Evolutionary conservation across 2,888 invertebrate species (phyloP), one percentile per base, ranked within the genome.

Genomic region (Coremacera marginata): DNA sequence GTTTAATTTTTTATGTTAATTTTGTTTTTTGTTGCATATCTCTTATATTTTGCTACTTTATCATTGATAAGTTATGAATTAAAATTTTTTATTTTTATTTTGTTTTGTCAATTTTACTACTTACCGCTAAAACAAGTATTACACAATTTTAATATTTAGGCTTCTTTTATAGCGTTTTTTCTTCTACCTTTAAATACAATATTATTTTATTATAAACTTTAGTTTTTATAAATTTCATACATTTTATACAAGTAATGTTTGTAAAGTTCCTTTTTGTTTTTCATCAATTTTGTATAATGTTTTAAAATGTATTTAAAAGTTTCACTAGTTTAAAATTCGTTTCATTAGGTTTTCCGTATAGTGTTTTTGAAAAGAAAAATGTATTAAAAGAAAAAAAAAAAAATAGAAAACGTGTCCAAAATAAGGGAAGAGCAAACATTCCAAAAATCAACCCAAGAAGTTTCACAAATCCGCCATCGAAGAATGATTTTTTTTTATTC

Each of bases 281-380:
- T 75, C 25, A 67, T 77, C 70, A 68, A 70, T 74, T 76, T 25
- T 75, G 72, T 78, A 76, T 73, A 57, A 51, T 79, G 79, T 76
- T 77, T 80, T 75, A 78, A 76, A 81, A 78, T 80, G 78, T 80
- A 79, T 77, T 83, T 84, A 85, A 78, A 84, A 84, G 83, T 82
- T 86, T 86, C 83, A 82, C 89, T 89, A 89, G 86, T 88, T 88
- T 83, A 88, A 88, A 88, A 88, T 88, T 88, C 88, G 88, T 88
- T 88, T 86, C 85, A 83, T 84, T 85, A 85, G 83, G 84, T 85
- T 86, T 82, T 78, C 79, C 62, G 51, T 75, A 65, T 75, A 65
- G 63, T 68, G 63, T 68, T 71, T 57, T 57, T 74, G 19, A 71
- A n/a, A 14, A n/a, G 68, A 44, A 63, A 44, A 62, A 44, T 71